phyloP scores from a whole-genome alignment of 2,888 invertebrate genomes.

The Orthonychiurus folsomi region DNA sequence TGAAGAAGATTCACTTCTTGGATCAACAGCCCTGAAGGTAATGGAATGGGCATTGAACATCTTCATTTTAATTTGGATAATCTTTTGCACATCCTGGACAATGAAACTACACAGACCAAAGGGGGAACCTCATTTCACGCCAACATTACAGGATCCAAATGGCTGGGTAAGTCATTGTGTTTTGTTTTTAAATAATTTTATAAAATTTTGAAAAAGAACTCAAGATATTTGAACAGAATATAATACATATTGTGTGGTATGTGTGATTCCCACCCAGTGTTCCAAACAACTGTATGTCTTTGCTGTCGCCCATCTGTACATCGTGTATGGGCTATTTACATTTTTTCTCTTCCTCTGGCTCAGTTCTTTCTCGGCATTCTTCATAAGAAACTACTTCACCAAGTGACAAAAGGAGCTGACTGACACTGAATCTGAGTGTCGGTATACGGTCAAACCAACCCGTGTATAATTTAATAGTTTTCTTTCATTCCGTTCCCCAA shows the following conservation, averaged over 20 bases:
- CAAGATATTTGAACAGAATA: too few relatives aligned
- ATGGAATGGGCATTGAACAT: slow-evolving; percentile 59
- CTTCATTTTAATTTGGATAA: slow-evolving; percentile 66
- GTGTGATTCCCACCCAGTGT: too few relatives aligned
- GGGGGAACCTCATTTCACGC: slow-evolving; percentile 48
- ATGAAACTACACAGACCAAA: slow-evolving; percentile 64
- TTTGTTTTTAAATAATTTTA: too few relatives aligned
- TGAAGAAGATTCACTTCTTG: slow-evolving; percentile 43
- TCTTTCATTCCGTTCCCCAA: too few relatives aligned
- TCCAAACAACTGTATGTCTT: slow-evolving; percentile 68
- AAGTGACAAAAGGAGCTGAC: slow-evolving; percentile 12
- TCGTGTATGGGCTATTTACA: slow-evolving; percentile 58
- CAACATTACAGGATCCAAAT: slow-evolving; percentile 64
- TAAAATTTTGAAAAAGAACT: too few relatives aligned
- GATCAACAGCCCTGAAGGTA: slow-evolving; percentile 52
- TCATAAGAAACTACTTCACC: slow-evolving; percentile 11
- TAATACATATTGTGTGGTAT: too few relatives aligned
- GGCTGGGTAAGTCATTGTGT: too few relatives aligned
- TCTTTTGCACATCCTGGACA: slow-evolving; percentile 70
- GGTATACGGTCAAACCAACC: neutral
- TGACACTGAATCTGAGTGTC: neutral
- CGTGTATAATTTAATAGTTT: neutral
- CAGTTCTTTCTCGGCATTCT: slow-evolving; percentile 8
- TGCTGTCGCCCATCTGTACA: slow-evolving; percentile 61
- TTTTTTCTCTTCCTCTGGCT: slow-evolving; percentile 49